A percentile compares a stretch with the other conserved stretches of the same genome.
These are phyloP conservation scores for Tillus elongatus DNA, from an alignment of 2,888 invertebrate species.

Conservation along the genomic window DNA sequence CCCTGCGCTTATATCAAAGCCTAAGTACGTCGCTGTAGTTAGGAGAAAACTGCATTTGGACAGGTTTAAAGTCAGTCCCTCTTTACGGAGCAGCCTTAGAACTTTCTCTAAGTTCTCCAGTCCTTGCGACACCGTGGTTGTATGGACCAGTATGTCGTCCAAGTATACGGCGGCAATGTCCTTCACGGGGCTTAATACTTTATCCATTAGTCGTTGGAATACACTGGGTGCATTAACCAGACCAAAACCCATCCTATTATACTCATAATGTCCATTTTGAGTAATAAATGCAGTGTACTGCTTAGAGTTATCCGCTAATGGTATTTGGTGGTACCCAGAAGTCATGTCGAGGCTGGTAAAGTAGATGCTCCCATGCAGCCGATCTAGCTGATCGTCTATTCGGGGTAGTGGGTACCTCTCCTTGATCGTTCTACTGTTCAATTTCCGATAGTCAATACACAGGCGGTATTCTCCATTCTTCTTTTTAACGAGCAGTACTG, in stretches of 20 bases:
- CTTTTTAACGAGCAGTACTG: conserved; percentile 24
- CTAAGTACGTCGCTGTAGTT: conserved; percentile 21
- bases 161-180: neutral
- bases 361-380: neutral
- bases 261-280: conserved; percentile 1
- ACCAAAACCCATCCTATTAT: neutral
- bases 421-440: neutral
- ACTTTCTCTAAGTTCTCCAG: conserved; percentile 11
- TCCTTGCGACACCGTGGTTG: conserved; percentile 10
- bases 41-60: conserved; percentile 22
- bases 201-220: neutral
- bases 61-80: conserved; percentile 11
- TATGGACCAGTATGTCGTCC: conserved; percentile 1
- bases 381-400: neutral
- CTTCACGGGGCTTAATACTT: neutral
- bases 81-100: conserved; percentile 7
- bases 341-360: neutral
- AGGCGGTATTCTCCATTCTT: conserved; percentile 24
- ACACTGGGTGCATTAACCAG: neutral
- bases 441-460: neutral
- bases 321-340: neutral
- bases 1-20: conserved; percentile 18
- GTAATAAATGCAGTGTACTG: neutral
- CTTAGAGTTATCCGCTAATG: neutral
- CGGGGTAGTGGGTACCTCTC: neutral